A percentile compares a stretch with the other conserved stretches of the same genome.
Conservation (phyloP, 2,888 invertebrate genomes). For the Aphelenchoides bicaudatus region DNA sequence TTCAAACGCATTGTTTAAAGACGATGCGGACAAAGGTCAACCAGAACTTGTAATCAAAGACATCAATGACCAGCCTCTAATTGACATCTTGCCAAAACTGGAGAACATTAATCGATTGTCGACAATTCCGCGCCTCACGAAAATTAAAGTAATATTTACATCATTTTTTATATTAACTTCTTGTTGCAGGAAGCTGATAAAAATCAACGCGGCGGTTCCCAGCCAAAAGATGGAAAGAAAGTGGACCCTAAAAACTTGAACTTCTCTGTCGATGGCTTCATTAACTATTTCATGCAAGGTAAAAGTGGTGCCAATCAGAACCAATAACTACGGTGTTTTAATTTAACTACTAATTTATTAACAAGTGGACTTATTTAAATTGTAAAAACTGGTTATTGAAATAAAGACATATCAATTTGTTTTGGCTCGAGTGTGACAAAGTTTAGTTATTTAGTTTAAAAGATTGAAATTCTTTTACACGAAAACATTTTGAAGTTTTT, state of each 20-base stretch:
- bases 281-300: constrained; percentile 15
- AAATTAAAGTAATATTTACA: constrained; percentile 24
- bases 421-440: no score
- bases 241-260: neutral
- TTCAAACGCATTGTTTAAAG: constrained; percentile 15
- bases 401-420: no score
- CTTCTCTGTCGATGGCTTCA: constrained; percentile 12
- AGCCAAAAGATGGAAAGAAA: neutral
- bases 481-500: no score
- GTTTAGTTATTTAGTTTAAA: no score
- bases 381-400: no score
- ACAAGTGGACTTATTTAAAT: no score
- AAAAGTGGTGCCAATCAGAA: no score
- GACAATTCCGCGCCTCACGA: constrained; percentile 35
- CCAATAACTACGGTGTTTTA: no score
- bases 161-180: neutral
- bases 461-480: no score
- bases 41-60: neutral
- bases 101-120: constrained; percentile 31
- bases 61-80: constrained; percentile 22
- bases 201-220: no score
- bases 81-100: constrained; percentile 37
- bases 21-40: constrained; percentile 1
- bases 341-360: no score
- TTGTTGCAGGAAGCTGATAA: constrained; percentile 5